Evolutionary conservation across 2,797 vertebrate genomes (phyloP).

Genomic region (Cyprinella venusta): DNA sequence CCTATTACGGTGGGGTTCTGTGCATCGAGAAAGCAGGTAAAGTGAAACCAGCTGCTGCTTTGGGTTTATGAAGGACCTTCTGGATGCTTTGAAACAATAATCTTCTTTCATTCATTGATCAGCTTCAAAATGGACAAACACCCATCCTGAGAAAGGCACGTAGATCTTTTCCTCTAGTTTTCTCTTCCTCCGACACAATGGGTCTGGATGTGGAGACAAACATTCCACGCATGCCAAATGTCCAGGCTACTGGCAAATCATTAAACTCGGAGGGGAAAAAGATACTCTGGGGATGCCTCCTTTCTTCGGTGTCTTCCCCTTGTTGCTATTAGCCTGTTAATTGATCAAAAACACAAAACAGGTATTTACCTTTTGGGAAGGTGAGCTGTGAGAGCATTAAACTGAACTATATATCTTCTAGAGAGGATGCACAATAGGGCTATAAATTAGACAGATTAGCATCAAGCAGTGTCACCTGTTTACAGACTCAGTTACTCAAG

Average conservation of each 20-base stretch:
- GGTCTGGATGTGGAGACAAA: conserved; percentile 79
- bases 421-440: conserved; percentile 68
- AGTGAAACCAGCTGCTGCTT: conserved; percentile 75
- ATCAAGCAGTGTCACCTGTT: conserved; percentile 66
- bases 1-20: conserved; percentile 68
- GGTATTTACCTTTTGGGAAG: conserved; percentile 71
- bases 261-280: conserved; percentile 72
- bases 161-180: conserved; percentile 62
- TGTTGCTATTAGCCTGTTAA: conserved; percentile 80
- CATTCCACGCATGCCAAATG: conserved; percentile 83
- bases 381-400: conserved; percentile 66
- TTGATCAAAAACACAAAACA: conserved; percentile 81
- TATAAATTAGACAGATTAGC: conserved; percentile 71
- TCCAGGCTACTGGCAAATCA: conserved; percentile 81
- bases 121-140: conserved; percentile 67
- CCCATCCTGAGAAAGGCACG: conserved; percentile 57
- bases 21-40: conserved; percentile 72
- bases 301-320: conserved; percentile 77
- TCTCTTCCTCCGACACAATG: conserved; percentile 77
- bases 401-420: conserved; percentile 60
- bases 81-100: conserved; percentile 69
- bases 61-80: conserved; percentile 56
- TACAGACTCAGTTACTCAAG: conserved; percentile 44
- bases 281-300: conserved; percentile 75
- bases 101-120: conserved; percentile 66